These are phyloP conservation scores for Zygaena filipendulae DNA, from an alignment of 2,888 invertebrate genomes.

Conservation along the genomic window DNA sequence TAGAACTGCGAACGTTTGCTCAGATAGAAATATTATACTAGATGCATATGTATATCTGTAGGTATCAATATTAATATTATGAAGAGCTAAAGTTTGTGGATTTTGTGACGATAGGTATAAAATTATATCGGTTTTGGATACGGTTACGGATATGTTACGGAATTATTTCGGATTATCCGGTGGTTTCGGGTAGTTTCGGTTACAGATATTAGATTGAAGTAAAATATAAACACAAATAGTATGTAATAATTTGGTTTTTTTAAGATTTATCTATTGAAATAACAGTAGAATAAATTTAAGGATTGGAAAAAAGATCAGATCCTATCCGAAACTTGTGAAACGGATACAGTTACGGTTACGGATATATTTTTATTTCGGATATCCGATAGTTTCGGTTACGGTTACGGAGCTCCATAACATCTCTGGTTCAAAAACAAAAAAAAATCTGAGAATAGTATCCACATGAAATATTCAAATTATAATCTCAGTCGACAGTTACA, in stretches of 20 bases:
- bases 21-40: too few species aligned
- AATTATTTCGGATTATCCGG: neutral
- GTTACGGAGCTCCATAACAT: constrained; percentile 3
- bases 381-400: constrained; percentile 4
- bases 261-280: neutral
- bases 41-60: too few species aligned
- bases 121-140: neutral
- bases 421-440: neutral
- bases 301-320: too few species aligned
- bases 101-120: neutral
- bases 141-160: neutral
- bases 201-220: neutral
- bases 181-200: neutral
- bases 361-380: constrained; percentile 3
- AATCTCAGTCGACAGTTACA: too few species aligned
- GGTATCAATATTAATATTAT: too few species aligned
- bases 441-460: too few species aligned
- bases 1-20: too few species aligned
- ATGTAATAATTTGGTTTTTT: neutral
- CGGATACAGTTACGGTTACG: constrained; percentile 3
- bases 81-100: too few species aligned
- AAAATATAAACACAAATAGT: neutral
- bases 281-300: too few species aligned
- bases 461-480: too few species aligned
- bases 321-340: neutral